Evolutionary conservation across 2,888 invertebrate species (phyloP).

Genomic region (Hirtodrosophila cameraria): DNA sequence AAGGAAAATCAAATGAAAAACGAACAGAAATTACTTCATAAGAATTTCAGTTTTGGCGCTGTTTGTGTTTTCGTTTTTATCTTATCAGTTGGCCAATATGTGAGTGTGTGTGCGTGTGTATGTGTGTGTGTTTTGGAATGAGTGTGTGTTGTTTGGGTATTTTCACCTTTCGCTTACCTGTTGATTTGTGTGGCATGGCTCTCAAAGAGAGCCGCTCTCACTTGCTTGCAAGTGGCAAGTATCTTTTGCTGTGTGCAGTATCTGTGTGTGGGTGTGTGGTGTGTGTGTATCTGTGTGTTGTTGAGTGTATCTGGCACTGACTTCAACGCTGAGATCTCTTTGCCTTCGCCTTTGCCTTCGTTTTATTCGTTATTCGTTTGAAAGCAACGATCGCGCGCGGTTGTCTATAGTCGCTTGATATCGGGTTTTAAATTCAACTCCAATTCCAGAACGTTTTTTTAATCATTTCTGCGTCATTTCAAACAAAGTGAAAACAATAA

Average conservation of each 20-base stretch:
- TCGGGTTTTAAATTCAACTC: conserved; percentile 12
- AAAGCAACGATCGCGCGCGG: conserved; percentile 78
- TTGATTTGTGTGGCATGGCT: conserved; percentile 52
- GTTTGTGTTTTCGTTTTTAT: conserved; percentile 52
- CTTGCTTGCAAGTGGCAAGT: conserved; percentile 14
- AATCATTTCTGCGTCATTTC: conserved; percentile 16
- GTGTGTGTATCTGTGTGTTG: conserved; percentile 22
- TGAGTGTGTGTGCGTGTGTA: not conserved
- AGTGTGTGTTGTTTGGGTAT: conserved; percentile 12
- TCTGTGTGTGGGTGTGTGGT: conserved; percentile 32
- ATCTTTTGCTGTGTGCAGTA: conserved; percentile 10
- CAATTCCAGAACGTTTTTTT: conserved; percentile 29
- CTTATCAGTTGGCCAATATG: conserved; percentile 49
- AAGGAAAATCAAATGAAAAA: conserved; percentile 2
- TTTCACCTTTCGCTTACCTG: conserved; percentile 72
- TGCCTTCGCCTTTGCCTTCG: conserved; percentile 46
- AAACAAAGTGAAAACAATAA: not conserved
- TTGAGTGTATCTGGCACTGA: conserved; percentile 47
- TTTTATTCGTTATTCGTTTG: conserved; percentile 71
- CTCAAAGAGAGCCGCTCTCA: conserved; percentile 22
- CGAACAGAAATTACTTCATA: conserved; percentile 15
- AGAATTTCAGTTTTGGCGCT: conserved; percentile 33
- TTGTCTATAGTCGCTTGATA: conserved; percentile 38
- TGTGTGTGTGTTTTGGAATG: too few species aligned
- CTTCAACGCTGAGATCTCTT: conserved; percentile 51